A percentile compares a stretch with the other conserved stretches of the same genome.
These are phyloP conservation scores for Xestia xanthographa DNA, from an alignment of 2,888 invertebrate species.

Conservation along the genomic window DNA sequence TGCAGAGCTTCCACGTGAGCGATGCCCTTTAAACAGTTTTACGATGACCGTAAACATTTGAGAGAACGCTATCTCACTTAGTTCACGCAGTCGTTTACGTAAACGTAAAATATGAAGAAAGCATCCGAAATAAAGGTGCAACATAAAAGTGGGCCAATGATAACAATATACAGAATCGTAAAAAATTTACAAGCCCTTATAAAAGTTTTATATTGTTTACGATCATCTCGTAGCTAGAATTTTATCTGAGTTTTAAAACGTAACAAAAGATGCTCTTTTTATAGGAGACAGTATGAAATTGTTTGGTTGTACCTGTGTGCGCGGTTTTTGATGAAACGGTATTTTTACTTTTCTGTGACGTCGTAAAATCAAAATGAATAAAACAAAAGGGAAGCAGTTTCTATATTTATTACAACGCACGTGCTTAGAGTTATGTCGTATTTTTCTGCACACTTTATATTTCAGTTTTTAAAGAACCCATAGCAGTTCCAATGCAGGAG, in stretches of 20 bases:
- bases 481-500: too few species aligned
- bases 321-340: slow-evolving; percentile 9
- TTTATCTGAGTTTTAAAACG: slow-evolving; percentile 65
- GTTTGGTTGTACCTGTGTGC: slow-evolving; percentile 30
- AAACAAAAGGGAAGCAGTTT: slow-evolving; percentile 22
- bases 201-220: slow-evolving; percentile 74
- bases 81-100: slow-evolving; percentile 75
- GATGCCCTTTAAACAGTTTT: slow-evolving; percentile 70
- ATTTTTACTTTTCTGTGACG: slow-evolving; percentile 23
- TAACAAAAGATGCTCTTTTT: slow-evolving; percentile 62
- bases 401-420: slow-evolving; percentile 20
- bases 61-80: slow-evolving; percentile 71
- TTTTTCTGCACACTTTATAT: slow-evolving; percentile 1
- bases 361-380: slow-evolving; percentile 52
- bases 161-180: slow-evolving; percentile 72
- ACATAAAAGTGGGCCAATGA: slow-evolving; percentile 73
- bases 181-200: slow-evolving; percentile 73
- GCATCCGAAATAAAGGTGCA: slow-evolving; percentile 75
- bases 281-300: slow-evolving; percentile 57
- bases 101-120: slow-evolving; percentile 76
- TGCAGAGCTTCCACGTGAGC: not conserved
- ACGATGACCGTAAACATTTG: slow-evolving; percentile 70
- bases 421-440: slow-evolving; percentile 3
- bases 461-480: not conserved
- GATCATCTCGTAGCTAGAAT: slow-evolving; percentile 60